Conservation (phyloP, 2,888 invertebrate species). For the Holacanthella duospinosa region DNA sequence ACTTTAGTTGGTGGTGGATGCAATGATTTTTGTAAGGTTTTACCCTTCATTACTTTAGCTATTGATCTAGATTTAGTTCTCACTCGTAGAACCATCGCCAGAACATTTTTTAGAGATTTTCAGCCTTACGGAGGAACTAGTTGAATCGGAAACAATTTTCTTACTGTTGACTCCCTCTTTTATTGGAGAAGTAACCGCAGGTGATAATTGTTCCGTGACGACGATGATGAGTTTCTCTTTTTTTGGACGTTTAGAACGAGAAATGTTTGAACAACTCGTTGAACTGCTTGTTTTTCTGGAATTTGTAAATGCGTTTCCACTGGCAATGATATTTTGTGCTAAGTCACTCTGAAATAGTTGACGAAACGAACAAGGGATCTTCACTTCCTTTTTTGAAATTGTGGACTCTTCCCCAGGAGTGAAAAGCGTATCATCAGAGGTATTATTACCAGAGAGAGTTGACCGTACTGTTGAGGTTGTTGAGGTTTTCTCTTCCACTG, state of each 20-base stretch:
- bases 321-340: slow-evolving; percentile 17
- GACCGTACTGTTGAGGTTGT: not conserved
- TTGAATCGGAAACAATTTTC: not conserved
- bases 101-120: too few species aligned
- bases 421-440: not conserved
- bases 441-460: too few species aligned
- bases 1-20: too few species aligned
- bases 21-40: too few species aligned
- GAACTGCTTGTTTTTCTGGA: slow-evolving; percentile 4
- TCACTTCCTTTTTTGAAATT: slow-evolving; percentile 27
- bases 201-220: not conserved
- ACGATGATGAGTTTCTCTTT: slow-evolving; percentile 3
- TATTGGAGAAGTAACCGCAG: slow-evolving; percentile 1
- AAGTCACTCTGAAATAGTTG: slow-evolving; percentile 33
- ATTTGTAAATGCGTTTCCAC: slow-evolving; percentile 5
- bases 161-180: not conserved
- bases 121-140: too few species aligned
- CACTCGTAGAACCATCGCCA: too few species aligned
- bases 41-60: too few species aligned
- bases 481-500: not conserved
- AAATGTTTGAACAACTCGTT: not conserved
- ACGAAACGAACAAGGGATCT: slow-evolving; percentile 31
- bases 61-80: too few species aligned
- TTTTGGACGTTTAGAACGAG: slow-evolving; percentile 12
- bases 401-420: slow-evolving; percentile 21